phyloP scores from a whole-genome alignment of 2,888 invertebrate genomes.

The Scaeva pyrastri region DNA sequence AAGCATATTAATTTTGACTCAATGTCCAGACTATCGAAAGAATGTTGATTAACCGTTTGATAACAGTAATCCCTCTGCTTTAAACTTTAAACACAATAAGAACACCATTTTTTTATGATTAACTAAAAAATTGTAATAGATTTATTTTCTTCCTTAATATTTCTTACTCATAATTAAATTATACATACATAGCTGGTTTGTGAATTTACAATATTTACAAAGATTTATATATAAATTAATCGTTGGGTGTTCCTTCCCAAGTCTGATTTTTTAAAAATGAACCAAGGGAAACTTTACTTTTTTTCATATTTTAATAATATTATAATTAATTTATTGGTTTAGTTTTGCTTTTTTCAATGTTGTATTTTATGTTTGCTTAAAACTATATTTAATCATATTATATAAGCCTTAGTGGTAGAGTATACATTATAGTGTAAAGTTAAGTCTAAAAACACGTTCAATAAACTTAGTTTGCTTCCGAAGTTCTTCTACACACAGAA shows the following conservation, averaged over 20 bases:
- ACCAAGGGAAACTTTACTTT: conserved; percentile 61
- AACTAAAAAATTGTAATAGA: conserved; percentile 74
- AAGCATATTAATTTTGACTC: too few species aligned
- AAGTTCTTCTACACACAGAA: conserved; percentile 60
- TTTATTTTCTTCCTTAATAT: conserved; percentile 57
- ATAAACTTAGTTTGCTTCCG: conserved; percentile 60
- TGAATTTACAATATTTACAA: conserved; percentile 75
- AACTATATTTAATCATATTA: conserved; percentile 46
- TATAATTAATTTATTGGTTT: conserved; percentile 28
- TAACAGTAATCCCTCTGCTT: too few species aligned
- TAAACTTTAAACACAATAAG: too few species aligned
- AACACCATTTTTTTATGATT: conserved; percentile 46
- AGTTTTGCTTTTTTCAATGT: neutral
- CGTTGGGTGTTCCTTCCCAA: conserved; percentile 67
- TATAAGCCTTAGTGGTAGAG: conserved; percentile 62
- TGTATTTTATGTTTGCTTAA: conserved; percentile 24
- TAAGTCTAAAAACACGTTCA: conserved; percentile 59
- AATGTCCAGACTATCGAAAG: too few species aligned
- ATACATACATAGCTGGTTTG: conserved; percentile 40
- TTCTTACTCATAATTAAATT: conserved; percentile 53
- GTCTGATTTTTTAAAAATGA: conserved; percentile 56
- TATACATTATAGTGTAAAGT: conserved; percentile 66
- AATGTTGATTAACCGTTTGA: too few species aligned
- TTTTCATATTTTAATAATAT: neutral
- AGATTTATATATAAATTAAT: conserved; percentile 67